Conservation (phyloP, 2,888 invertebrate species). For the Plagiodera versicolora region DNA sequence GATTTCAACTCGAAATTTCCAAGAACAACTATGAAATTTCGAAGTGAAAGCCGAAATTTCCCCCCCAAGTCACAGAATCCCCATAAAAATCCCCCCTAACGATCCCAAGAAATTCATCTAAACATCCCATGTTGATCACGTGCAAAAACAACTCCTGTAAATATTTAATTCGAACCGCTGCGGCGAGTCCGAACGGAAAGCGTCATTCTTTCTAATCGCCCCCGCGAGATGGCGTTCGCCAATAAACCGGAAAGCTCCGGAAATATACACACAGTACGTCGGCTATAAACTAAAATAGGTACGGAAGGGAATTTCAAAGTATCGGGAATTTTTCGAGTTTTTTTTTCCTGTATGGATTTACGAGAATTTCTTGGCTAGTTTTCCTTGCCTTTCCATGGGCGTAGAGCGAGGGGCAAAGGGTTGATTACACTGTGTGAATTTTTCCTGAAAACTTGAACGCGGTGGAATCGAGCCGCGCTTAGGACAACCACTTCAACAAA, state of each 20-base stretch:
- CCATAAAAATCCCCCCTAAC: constrained; percentile 32
- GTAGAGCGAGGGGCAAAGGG: background rate
- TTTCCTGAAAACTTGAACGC: no score
- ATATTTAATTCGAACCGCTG: constrained; percentile 41
- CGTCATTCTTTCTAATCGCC: constrained; percentile 45
- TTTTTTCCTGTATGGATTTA: constrained; percentile 28
- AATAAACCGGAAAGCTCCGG: constrained; percentile 50
- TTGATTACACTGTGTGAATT: no score
- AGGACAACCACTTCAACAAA: no score
- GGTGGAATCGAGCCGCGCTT: no score
- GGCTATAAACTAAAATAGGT: constrained; percentile 30
- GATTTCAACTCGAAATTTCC: no score
- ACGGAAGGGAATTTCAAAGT: constrained; percentile 44
- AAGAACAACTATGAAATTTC: no score
- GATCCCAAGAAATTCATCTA: constrained; percentile 27
- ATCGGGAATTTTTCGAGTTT: constrained; percentile 40
- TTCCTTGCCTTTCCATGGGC: constrained; percentile 14
- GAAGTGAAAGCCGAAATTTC: no score
- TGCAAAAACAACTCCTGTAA: constrained; percentile 43
- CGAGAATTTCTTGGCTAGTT: constrained; percentile 27
- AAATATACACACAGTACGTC: constrained; percentile 46
- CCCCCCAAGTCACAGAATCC: constrained; percentile 16
- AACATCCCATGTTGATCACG: constrained; percentile 40
- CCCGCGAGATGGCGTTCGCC: constrained; percentile 47
- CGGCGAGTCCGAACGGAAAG: constrained; percentile 32